Evolutionary conservation across 2,113 vertebrate genomes (phyloP), one percentile per base, ranked within the genome.

Genomic region (Lonchura striata): DNA sequence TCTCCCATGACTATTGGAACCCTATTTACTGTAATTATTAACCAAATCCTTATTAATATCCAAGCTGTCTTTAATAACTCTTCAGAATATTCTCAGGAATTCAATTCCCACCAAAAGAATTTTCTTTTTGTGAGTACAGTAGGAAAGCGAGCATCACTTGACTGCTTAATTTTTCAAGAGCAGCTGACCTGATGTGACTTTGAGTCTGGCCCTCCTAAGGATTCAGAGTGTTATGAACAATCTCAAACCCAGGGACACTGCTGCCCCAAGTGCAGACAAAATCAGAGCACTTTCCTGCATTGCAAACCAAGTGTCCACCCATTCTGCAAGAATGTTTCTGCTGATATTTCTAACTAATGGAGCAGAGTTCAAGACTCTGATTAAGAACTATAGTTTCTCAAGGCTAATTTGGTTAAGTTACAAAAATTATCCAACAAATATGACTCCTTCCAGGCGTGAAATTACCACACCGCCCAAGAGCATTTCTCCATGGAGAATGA

Each of bases 391-490:
- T 19, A 25, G 64, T 31, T 90, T 82, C 79, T 82, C 74, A 90
- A 81, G 75, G 85, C 84, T 95, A 87, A 91, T 94, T 88, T 64
- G 27, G 37, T 64, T 61, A 82, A 92, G 56, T 84, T 53, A 50
- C 80, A 92, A 79, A 92, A 84, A 88, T 59, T 74, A 90, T 25
- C 52, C 20, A n/a, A 31, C 70, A 90, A 74, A 96, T 74, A 86
- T 7, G 50, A 65, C 28, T 89, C 86, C 88, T 79, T 84, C 93
- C 86, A 95, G 94, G 86, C 72, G 65, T 94, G 89, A 95, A 95
- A 95, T 90, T 92, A 80, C 80, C 47, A 72, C 54, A 31, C 42
- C 49, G 60, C 88, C 77, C 81, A 59, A 66, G n/a, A 93, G 59
- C 78, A 86, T 81, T 91, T 75, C 65, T 82, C 94, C 68, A 17